These are phyloP conservation scores for Melangyna quadrimaculata DNA, from an alignment of 2,888 invertebrate species.

Conservation along the genomic window DNA sequence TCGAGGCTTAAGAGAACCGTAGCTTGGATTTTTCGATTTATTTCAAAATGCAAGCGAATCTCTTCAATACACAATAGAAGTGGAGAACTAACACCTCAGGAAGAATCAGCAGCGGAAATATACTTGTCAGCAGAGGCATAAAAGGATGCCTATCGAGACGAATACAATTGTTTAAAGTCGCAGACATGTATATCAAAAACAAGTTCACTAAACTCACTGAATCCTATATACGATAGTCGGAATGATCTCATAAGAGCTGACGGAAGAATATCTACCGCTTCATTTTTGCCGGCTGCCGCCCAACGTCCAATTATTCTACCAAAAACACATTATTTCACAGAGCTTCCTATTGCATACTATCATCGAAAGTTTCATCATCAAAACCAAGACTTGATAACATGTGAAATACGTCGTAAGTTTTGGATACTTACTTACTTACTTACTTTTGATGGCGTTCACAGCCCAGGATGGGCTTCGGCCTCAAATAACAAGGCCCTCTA, in stretches of 20 bases:
- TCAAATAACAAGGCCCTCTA: no score
- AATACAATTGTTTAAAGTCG: constrained; percentile 2
- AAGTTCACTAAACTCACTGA: background rate
- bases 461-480: no score
- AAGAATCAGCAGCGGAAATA: constrained; percentile 20
- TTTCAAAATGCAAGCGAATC: background rate
- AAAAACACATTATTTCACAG: constrained; percentile 22
- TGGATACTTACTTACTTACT: no score
- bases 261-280: background rate
- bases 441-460: no score
- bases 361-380: no score
- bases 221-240: background rate
- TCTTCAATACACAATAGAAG: no score
- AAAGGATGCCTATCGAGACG: background rate
- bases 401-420: no score
- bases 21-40: background rate
- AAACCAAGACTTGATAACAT: no score
- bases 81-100: constrained; percentile 7
- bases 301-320: constrained; percentile 21
- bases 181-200: background rate
- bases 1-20: background rate
- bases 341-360: no score
- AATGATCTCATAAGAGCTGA: background rate
- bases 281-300: background rate
- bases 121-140: background rate